Percentiles rank a stretch among this genome's conserved stretches.
phyloP scores from a whole-genome alignment of 2,797 vertebrate species.

The Astyanax mexicanus region DNA sequence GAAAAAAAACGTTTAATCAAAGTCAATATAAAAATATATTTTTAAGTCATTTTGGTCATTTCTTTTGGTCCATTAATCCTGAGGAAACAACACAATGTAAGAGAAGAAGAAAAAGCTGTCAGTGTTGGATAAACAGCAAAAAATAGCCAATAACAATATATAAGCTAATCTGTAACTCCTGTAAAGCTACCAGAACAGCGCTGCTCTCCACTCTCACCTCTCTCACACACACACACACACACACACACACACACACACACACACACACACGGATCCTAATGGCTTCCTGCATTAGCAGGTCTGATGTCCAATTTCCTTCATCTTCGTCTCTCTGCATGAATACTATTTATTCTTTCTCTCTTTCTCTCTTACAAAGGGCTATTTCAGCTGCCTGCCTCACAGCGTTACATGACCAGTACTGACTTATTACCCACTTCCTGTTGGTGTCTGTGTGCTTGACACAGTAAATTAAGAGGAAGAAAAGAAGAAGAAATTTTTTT shows the following conservation, averaged over 20 bases:
- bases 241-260: neutral
- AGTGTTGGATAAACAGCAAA: too few relatives aligned
- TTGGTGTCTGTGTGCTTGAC: constrained; percentile 8
- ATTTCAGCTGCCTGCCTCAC: constrained; percentile 18
- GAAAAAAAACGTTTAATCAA: too few relatives aligned
- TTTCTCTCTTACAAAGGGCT: constrained; percentile 18
- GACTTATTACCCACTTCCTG: constrained; percentile 39
- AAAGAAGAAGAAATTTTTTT: neutral
- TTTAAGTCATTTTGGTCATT: too few relatives aligned
- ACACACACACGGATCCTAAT: constrained; percentile 16
- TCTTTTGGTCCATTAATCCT: too few relatives aligned
- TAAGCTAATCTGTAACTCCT: neutral
- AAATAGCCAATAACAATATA: neutral
- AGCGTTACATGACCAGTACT: constrained; percentile 31
- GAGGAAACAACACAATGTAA: too few relatives aligned
- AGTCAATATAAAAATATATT: too few relatives aligned
- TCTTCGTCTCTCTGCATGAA: constrained; percentile 24
- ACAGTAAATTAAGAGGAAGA: constrained; percentile 16
- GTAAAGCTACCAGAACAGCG: neutral
- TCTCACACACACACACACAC: neutral
- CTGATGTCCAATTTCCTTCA: constrained; percentile 39
- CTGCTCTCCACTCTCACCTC: neutral
- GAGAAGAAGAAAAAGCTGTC: too few relatives aligned
- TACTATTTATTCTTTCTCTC: constrained; percentile 33
- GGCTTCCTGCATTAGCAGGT: constrained; percentile 37